A percentile compares a stretch with the other conserved stretches of the same genome.
Conservation (phyloP, 2,113 vertebrate genomes). For the Spilogale gracilis region DNA sequence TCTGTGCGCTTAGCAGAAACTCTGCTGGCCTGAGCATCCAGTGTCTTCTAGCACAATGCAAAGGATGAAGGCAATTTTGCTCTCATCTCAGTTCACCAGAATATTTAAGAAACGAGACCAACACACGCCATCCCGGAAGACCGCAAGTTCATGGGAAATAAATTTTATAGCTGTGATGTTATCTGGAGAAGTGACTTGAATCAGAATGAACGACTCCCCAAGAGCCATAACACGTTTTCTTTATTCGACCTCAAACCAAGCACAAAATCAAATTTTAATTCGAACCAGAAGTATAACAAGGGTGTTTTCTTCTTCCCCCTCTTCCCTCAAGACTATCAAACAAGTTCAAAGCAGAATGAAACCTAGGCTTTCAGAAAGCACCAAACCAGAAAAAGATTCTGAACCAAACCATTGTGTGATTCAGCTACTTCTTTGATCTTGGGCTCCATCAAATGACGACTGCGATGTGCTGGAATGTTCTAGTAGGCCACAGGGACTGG, state of each 20-base stretch:
- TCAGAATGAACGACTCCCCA: background rate
- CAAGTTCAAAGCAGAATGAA: slow-evolving; percentile 37
- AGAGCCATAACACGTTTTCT: background rate
- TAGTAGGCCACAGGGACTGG: background rate
- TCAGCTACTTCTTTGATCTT: background rate
- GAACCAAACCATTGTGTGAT: background rate
- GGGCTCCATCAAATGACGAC: background rate
- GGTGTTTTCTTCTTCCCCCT: background rate
- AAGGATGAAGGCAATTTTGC: background rate
- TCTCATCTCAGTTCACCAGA: background rate
- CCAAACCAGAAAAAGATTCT: slow-evolving; percentile 45
- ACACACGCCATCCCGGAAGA: background rate
- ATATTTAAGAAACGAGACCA: slow-evolving; percentile 2
- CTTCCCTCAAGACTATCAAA: background rate
- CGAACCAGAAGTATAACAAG: slow-evolving; percentile 27
- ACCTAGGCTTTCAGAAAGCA: slow-evolving; percentile 6
- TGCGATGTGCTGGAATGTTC: background rate
- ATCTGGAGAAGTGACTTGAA: background rate
- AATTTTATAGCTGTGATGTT: background rate
- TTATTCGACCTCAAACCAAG: background rate
- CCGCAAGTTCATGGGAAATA: slow-evolving; percentile 24
- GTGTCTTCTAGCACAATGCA: background rate
- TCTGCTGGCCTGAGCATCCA: background rate
- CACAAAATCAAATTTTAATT: slow-evolving; percentile 25
- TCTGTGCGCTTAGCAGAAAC: background rate